A percentile compares a stretch with the other conserved stretches of the same genome.
Conservation (phyloP, 1,140 invertebrate species). For the Myzus persicae region DNA sequence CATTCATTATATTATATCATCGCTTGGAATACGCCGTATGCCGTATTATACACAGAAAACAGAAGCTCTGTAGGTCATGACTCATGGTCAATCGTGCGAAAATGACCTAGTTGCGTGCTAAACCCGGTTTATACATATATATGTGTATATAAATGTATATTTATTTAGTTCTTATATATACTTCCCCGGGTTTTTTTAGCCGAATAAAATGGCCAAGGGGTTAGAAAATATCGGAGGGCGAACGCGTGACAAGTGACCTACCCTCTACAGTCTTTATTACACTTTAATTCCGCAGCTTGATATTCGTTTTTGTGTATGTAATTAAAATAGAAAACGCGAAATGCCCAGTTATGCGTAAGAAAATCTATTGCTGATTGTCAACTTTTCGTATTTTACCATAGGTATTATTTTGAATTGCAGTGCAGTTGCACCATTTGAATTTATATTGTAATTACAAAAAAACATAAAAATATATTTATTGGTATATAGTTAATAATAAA, state of each 20-base stretch:
- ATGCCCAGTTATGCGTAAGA: neutral
- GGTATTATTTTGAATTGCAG: neutral
- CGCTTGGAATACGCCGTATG: neutral
- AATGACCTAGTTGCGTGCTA: neutral
- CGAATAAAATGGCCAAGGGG: neutral
- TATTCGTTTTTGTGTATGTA: neutral
- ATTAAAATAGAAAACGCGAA: neutral
- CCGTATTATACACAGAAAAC: neutral
- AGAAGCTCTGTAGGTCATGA: neutral
- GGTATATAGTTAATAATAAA: too few species aligned
- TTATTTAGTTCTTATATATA: neutral
- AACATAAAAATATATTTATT: too few species aligned
- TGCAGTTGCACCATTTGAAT: neutral
- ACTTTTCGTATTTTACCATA: neutral
- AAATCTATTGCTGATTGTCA: neutral
- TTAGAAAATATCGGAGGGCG: neutral
- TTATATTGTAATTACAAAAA: neutral
- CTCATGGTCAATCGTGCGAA: neutral
- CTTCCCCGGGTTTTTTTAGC: neutral
- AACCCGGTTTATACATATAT: neutral
- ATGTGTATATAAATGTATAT: neutral
- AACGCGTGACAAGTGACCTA: slow-evolving; percentile 22
- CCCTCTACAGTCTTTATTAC: neutral
- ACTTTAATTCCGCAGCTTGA: neutral
- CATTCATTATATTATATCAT: neutral